Evolutionary conservation across 2,113 vertebrate genomes (phyloP).

Genomic region (Mesitornis unicolor): DNA sequence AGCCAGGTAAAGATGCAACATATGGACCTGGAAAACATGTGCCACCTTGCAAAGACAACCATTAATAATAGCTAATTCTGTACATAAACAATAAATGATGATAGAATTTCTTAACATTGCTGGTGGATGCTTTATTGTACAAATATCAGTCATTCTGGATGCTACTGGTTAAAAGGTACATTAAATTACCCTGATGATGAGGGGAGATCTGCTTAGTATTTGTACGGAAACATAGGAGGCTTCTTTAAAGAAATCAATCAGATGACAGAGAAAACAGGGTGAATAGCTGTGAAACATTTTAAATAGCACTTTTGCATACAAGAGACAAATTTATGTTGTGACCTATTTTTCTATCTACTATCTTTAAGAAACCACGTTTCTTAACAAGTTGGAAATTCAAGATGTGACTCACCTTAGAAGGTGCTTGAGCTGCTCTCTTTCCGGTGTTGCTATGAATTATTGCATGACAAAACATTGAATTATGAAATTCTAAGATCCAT

Average conservation of each 20-base stretch:
- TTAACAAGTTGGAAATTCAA: not conserved
- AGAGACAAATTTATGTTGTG: not conserved
- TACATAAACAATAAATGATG: not conserved
- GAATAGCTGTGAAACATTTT: not conserved
- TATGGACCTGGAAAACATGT: not conserved
- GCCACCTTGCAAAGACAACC: not conserved
- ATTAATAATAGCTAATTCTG: not conserved
- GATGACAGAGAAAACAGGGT: not conserved
- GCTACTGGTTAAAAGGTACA: not conserved
- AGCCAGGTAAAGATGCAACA: not conserved
- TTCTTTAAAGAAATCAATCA: not conserved
- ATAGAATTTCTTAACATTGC: not conserved
- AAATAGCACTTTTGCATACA: not conserved
- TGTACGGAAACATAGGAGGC: not conserved
- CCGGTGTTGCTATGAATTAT: not conserved
- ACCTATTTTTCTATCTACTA: not conserved
- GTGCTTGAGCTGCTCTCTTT: not conserved
- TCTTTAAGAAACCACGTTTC: not conserved
- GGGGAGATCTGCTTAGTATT: not conserved
- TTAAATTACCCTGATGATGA: not conserved
- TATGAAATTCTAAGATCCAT: slow-evolving; percentile 28
- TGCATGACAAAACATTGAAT: not conserved
- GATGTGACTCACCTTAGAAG: not conserved
- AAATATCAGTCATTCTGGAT: not conserved
- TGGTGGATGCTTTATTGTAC: not conserved